Percentiles rank a stretch among this genome's conserved stretches.
These are phyloP conservation scores for Panagrolaimus sp. DNA, from an alignment of 1,140 invertebrate species.

Conservation along the genomic window DNA sequence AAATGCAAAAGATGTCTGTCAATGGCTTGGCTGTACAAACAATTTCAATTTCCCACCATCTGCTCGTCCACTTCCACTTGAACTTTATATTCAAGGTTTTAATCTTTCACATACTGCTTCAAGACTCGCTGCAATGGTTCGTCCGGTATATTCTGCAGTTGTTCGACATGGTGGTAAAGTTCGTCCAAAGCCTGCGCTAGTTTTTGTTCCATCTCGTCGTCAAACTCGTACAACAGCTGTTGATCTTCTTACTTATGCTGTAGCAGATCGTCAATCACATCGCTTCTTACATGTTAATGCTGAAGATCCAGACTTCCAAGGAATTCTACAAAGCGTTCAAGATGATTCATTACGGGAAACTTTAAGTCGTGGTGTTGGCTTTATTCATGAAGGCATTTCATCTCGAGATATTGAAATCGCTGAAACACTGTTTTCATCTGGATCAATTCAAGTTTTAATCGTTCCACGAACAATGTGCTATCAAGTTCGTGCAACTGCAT, in stretches of 20 bases:
- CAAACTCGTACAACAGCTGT: slow-evolving; percentile 87
- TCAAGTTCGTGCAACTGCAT: slow-evolving; percentile 77
- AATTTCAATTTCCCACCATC: slow-evolving; percentile 98
- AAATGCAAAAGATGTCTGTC: slow-evolving; percentile 87
- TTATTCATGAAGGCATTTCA: slow-evolving; percentile 87
- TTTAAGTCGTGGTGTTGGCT: slow-evolving; percentile 84
- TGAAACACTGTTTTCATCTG: slow-evolving; percentile 82
- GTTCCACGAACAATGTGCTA: slow-evolving; percentile 82
- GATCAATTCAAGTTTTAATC: slow-evolving; percentile 86
- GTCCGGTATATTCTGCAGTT: slow-evolving; percentile 92
- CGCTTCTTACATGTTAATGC: slow-evolving; percentile 75
- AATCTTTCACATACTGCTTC: slow-evolving; percentile 96
- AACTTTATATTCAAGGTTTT: slow-evolving; percentile 90
- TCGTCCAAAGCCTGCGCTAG: slow-evolving; percentile 79
- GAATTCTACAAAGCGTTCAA: slow-evolving; percentile 75
- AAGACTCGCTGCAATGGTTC: slow-evolving; percentile 88
- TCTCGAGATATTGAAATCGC: slow-evolving; percentile 77
- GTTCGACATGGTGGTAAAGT: slow-evolving; percentile 68
- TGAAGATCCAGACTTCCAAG: slow-evolving; percentile 74
- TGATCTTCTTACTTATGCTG: slow-evolving; percentile 84
- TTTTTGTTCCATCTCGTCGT: slow-evolving; percentile 92
- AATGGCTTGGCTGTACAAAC: slow-evolving; percentile 89
- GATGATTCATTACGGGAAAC: slow-evolving; percentile 74
- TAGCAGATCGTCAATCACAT: slow-evolving; percentile 75
- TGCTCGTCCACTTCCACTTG: slow-evolving; percentile 84